These are phyloP conservation scores for Athalia rosae DNA, from an alignment of 2,888 invertebrate species.

Conservation along the genomic window DNA sequence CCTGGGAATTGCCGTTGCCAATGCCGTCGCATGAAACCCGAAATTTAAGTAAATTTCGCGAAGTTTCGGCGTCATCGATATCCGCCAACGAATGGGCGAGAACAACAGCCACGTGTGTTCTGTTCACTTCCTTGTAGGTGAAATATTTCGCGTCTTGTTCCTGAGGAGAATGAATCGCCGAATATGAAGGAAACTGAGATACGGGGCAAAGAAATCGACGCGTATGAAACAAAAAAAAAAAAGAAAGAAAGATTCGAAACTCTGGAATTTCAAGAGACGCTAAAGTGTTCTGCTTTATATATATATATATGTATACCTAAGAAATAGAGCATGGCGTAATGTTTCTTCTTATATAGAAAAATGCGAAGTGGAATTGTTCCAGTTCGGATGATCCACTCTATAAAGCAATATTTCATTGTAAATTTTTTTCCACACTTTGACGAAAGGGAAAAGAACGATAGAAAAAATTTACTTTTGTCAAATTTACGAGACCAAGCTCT, in stretches of 20 bases:
- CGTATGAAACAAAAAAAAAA: background rate
- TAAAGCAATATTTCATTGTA: constrained; percentile 3
- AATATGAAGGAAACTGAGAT: background rate
- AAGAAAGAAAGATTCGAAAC: background rate
- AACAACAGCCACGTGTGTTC: constrained; percentile 85
- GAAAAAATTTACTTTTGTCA: background rate
- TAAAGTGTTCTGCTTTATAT: background rate
- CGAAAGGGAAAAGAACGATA: background rate
- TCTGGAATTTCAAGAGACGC: background rate
- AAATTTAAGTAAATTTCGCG: constrained; percentile 89
- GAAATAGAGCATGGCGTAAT: constrained; percentile 24
- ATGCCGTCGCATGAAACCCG: constrained; percentile 85
- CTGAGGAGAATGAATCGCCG: constrained; percentile 66
- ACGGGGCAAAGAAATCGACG: background rate
- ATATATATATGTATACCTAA: constrained; percentile 1
- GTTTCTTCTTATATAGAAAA: background rate
- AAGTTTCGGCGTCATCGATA: constrained; percentile 86
- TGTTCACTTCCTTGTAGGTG: constrained; percentile 84
- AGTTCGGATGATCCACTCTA: constrained; percentile 30
- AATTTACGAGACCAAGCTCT: no score
- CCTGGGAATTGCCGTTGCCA: constrained; percentile 79
- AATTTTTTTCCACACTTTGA: background rate
- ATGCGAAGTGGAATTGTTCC: background rate
- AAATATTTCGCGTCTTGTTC: constrained; percentile 84
- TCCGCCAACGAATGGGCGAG: constrained; percentile 86